Conservation (phyloP, 2,888 invertebrate species). For the Monoplex corrugatus region DNA sequence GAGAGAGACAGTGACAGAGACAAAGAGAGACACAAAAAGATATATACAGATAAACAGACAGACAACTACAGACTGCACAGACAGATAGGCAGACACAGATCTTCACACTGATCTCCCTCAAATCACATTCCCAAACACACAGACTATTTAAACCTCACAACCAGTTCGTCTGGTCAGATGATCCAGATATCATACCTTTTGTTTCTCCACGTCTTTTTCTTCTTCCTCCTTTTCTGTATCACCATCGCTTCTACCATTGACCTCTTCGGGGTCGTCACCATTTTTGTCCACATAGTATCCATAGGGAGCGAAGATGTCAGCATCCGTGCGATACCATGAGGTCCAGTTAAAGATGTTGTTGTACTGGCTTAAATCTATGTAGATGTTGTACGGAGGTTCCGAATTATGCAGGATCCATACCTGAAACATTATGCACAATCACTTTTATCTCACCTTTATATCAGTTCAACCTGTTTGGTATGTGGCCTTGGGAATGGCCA, state of each 20-base stretch:
- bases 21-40: background rate
- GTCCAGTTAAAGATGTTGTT: slow-evolving; percentile 54
- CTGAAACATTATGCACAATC: slow-evolving; percentile 13
- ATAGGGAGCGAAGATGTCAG: slow-evolving; percentile 50
- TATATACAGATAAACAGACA: slow-evolving; percentile 16
- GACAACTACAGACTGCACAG: background rate
- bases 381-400: slow-evolving; percentile 50
- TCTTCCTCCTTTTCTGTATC: background rate
- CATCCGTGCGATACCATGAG: slow-evolving; percentile 48
- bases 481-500: too few relatives aligned
- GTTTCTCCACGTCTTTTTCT: background rate
- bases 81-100: background rate
- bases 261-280: background rate
- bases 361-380: slow-evolving; percentile 20
- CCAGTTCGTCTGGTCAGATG: background rate
- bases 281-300: slow-evolving; percentile 45
- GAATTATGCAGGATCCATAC: slow-evolving; percentile 54
- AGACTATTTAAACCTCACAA: background rate
- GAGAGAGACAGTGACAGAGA: slow-evolving; percentile 3
- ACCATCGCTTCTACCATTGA: background rate
- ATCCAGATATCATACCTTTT: background rate
- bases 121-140: background rate
- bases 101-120: too few relatives aligned
- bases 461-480: too few relatives aligned
- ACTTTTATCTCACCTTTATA: background rate